These are phyloP conservation scores for Drosophila murphyi DNA, from an alignment of 1,140 invertebrate species.

Conservation along the genomic window DNA sequence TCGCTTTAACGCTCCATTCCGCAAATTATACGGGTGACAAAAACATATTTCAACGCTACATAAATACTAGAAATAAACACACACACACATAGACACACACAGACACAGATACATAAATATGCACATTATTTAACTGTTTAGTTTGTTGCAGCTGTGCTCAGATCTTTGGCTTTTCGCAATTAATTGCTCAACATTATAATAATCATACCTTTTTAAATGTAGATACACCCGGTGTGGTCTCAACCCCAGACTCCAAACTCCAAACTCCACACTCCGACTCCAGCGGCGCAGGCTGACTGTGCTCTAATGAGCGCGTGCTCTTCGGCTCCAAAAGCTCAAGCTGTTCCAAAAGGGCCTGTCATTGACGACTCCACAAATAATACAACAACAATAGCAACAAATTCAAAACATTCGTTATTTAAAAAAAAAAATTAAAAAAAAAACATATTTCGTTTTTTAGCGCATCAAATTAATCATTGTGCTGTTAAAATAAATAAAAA, in stretches of 20 bases:
- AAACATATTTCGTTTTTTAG: conserved; percentile 58
- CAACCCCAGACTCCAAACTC: background rate
- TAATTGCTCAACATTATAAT: conserved; percentile 79
- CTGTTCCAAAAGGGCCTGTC: conserved; percentile 78
- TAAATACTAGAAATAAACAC: conserved; percentile 62
- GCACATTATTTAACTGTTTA: conserved; percentile 58
- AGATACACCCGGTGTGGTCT: conserved; percentile 61
- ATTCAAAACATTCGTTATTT: conserved; percentile 11
- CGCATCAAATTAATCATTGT: conserved; percentile 74
- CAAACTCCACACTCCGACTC: conserved; percentile 28
- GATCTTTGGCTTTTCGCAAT: conserved; percentile 64
- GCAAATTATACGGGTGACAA: conserved; percentile 82
- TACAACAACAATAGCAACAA: conserved; percentile 10
- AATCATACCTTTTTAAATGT: conserved; percentile 75
- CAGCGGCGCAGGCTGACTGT: conserved; percentile 33
- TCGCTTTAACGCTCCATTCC: conserved; percentile 72
- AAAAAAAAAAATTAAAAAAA: background rate
- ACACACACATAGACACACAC: conserved; percentile 36
- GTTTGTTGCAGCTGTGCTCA: conserved; percentile 62
- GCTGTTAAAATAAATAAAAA: conserved; percentile 80
- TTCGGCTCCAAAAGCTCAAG: conserved; percentile 64
- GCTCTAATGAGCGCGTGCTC: conserved; percentile 79
- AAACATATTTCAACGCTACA: conserved; percentile 66
- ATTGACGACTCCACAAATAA: conserved; percentile 34
- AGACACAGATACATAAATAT: conserved; percentile 24